Percentiles rank a stretch among this genome's conserved stretches.
Evolutionary conservation across 2,797 vertebrate genomes (phyloP).

Genomic region (Bradypodion pumilum): DNA sequence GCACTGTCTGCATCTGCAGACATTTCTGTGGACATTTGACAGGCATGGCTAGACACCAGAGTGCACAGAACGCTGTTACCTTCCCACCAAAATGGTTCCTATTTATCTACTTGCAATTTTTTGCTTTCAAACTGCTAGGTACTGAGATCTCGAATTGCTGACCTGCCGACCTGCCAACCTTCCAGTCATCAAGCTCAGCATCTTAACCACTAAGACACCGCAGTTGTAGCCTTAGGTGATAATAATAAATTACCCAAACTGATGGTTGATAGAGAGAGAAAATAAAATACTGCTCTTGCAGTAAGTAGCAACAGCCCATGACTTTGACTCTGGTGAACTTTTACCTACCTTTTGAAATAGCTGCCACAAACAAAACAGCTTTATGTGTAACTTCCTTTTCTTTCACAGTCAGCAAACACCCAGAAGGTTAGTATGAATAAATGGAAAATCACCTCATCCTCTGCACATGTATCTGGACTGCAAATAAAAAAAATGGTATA

Average conservation of each 20-base stretch:
- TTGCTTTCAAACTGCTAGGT: too few relatives aligned
- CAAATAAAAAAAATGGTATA: too few relatives aligned
- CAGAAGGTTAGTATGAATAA: not conserved
- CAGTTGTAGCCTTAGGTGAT: accelerated
- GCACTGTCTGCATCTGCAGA: too few relatives aligned
- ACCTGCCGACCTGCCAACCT: too few relatives aligned
- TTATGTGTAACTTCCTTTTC: not conserved
- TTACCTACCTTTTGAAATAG: not conserved
- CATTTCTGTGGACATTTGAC: too few relatives aligned
- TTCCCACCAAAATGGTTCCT: too few relatives aligned
- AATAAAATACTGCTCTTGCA: not conserved
- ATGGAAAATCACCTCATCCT: not conserved
- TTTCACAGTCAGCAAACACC: not conserved
- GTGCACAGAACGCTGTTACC: too few relatives aligned
- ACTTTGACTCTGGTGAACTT: not conserved
- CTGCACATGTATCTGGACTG: not conserved
- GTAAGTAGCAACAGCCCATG: not conserved
- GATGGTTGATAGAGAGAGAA: not conserved
- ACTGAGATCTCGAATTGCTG: too few relatives aligned
- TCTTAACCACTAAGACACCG: too few relatives aligned
- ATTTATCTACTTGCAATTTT: too few relatives aligned
- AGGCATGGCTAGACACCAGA: too few relatives aligned
- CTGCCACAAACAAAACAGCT: not conserved
- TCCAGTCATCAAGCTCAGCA: too few relatives aligned
- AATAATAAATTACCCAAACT: not conserved